These are phyloP conservation scores for Mixornis gularis DNA, from an alignment of 2,113 vertebrate species.

Conservation along the genomic window DNA sequence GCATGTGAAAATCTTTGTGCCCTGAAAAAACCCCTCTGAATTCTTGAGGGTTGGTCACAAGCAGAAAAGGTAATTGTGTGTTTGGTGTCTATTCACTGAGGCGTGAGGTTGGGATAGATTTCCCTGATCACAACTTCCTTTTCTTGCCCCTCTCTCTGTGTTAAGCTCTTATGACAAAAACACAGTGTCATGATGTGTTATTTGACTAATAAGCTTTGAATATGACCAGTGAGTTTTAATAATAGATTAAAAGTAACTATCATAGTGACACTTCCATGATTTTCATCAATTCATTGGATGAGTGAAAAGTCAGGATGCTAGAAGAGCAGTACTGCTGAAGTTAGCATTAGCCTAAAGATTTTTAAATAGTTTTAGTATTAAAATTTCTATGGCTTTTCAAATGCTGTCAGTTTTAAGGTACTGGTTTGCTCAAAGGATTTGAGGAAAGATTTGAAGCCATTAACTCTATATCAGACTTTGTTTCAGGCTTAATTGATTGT, in stretches of 20 bases:
- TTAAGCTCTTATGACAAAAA: background rate
- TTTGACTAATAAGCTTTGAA: background rate
- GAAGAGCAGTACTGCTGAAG: background rate
- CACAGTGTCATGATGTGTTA: background rate
- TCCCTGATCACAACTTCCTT: background rate
- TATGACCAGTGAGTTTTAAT: background rate
- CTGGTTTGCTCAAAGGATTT: slow-evolving; percentile 8
- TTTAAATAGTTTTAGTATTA: background rate
- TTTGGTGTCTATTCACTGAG: background rate
- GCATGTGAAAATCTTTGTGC: background rate
- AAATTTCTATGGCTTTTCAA: background rate
- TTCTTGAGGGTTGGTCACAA: background rate
- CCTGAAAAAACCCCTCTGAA: background rate
- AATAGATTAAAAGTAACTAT: background rate
- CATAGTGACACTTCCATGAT: background rate
- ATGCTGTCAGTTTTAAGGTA: background rate
- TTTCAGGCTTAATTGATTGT: slow-evolving; percentile 72
- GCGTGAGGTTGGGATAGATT: background rate
- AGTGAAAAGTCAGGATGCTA: background rate
- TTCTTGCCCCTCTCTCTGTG: rapidly evolving
- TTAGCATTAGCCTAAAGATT: background rate
- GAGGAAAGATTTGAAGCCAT: slow-evolving; percentile 27
- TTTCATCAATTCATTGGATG: background rate
- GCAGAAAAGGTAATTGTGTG: background rate
- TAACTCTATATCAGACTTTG: slow-evolving; percentile 20